A percentile compares a stretch with the other conserved stretches of the same genome.
phyloP scores from a whole-genome alignment of 2,113 vertebrate species.

The Tachuris rubrigastra region DNA sequence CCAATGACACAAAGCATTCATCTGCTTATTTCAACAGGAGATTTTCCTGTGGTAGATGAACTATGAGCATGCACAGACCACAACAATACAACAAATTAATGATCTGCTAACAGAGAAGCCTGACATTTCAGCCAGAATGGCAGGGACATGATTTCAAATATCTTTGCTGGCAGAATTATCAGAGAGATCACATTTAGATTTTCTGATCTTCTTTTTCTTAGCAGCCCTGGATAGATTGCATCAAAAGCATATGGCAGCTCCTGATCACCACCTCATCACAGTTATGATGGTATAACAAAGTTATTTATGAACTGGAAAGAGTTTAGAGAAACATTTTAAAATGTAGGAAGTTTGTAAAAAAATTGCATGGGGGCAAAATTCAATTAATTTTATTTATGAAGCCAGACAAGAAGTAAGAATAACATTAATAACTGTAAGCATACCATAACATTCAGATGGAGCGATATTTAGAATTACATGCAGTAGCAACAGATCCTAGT shows the following conservation, averaged over 20 bases:
- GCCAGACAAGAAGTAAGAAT: background rate
- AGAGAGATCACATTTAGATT: background rate
- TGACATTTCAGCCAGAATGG: background rate
- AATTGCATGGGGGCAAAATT: background rate
- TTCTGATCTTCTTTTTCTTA: background rate
- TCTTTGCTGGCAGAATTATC: background rate
- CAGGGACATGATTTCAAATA: background rate
- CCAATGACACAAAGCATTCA: background rate
- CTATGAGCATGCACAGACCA: background rate
- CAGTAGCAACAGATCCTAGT: background rate
- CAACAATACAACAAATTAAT: background rate
- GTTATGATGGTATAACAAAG: background rate
- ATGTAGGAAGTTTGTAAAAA: background rate
- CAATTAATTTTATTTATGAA: background rate
- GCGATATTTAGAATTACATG: background rate
- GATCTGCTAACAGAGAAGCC: background rate
- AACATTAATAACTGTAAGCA: too few relatives aligned
- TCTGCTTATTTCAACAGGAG: background rate
- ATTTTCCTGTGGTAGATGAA: background rate
- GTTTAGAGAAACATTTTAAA: background rate
- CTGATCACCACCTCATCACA: background rate
- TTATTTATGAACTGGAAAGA: background rate
- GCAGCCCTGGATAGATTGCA: background rate
- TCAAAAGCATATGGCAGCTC: background rate
- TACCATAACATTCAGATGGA: background rate